Evolutionary conservation across 1,140 invertebrate species (phyloP).

Genomic region (Gryon sp.): DNA sequence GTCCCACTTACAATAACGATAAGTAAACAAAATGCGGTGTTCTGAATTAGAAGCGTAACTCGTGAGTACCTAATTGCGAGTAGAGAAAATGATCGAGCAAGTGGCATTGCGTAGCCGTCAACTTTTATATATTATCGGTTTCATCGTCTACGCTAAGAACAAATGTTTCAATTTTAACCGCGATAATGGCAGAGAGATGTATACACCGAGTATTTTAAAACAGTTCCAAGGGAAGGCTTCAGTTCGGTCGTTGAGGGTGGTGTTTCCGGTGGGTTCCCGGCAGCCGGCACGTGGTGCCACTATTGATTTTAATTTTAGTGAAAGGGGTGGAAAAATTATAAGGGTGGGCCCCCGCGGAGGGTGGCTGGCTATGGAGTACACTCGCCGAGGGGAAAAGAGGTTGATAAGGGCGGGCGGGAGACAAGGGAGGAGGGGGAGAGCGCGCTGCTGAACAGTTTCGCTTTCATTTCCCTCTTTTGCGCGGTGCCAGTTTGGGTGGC

Average conservation of each 20-base stretch:
- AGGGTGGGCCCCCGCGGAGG: constrained; percentile 77
- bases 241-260: constrained; percentile 71
- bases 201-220: constrained; percentile 68
- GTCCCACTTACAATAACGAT: constrained; percentile 32
- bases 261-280: constrained; percentile 74
- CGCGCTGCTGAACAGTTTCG: constrained; percentile 69
- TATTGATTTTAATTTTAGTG: constrained; percentile 81
- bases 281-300: constrained; percentile 78
- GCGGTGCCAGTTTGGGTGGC: constrained; percentile 61
- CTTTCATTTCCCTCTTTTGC: constrained; percentile 73
- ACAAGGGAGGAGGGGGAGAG: too few relatives aligned
- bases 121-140: too few relatives aligned
- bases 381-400: constrained; percentile 51
- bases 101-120: constrained; percentile 23
- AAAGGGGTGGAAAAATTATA: constrained; percentile 81
- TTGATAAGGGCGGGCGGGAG: too few relatives aligned
- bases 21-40: constrained; percentile 33
- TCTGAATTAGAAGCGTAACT: constrained; percentile 13
- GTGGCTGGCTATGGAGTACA: constrained; percentile 69
- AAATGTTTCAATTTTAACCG: constrained; percentile 65
- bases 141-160: constrained; percentile 47
- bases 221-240: constrained; percentile 69
- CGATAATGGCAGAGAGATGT: constrained; percentile 66
- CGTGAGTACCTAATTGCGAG: constrained; percentile 40
- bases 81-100: constrained; percentile 6